phyloP scores from a whole-genome alignment of 30 jellyfish, hydroid and myxozoan genomes.

The Pseudorhiza aurosa region DNA sequence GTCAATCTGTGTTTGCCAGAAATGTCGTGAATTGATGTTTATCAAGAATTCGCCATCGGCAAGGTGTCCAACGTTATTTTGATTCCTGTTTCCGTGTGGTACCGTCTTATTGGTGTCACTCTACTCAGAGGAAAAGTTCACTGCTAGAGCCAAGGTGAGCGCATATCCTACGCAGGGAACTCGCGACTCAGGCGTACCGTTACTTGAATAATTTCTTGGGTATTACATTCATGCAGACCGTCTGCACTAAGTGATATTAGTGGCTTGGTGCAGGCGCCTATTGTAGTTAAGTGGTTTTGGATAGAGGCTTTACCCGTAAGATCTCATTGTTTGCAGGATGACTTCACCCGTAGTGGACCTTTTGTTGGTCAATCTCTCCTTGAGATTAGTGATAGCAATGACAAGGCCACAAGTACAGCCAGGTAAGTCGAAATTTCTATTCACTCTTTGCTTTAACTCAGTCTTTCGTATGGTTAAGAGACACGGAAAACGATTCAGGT shows the following conservation, averaged over 20 bases:
- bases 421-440: too few relatives aligned
- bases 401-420: slow-evolving; percentile 70
- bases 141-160: slow-evolving; percentile 8
- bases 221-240: too few relatives aligned
- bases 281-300: slow-evolving; percentile 35
- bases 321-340: slow-evolving; percentile 63
- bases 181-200: too few relatives aligned
- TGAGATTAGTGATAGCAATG: slow-evolving; percentile 66
- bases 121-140: too few relatives aligned
- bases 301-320: slow-evolving; percentile 20
- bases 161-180: neutral
- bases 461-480: neutral
- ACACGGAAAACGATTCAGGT: too few relatives aligned
- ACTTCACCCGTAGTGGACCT: slow-evolving; percentile 61
- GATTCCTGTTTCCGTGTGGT: too few relatives aligned
- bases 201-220: too few relatives aligned
- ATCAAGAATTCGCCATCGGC: neutral
- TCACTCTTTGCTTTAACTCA: too few relatives aligned
- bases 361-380: slow-evolving; percentile 62
- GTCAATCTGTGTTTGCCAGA: slow-evolving; percentile 58
- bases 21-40: slow-evolving; percentile 11
- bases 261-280: slow-evolving; percentile 45
- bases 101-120: too few relatives aligned
- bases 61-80: too few relatives aligned
- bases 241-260: slow-evolving; percentile 3